These are phyloP conservation scores for Neosilurus mollespiculum DNA, from an alignment of 2,797 vertebrate species.

Conservation along the genomic window DNA sequence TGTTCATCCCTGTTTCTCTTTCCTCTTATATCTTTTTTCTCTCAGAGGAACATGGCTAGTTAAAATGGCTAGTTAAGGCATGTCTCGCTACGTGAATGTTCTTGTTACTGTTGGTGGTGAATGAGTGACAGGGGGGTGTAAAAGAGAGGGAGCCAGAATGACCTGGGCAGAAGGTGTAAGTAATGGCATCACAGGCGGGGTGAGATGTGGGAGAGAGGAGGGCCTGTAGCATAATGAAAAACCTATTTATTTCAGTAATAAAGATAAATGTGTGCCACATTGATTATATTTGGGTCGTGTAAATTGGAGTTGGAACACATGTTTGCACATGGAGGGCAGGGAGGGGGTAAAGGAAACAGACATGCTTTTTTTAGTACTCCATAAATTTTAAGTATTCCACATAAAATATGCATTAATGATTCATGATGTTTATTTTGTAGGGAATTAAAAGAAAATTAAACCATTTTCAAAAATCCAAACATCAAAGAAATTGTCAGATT, in stretches of 20 bases:
- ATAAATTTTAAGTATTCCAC: not conserved
- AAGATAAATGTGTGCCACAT: constrained; percentile 56
- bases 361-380: not conserved
- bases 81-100: constrained; percentile 76
- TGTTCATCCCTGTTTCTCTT: constrained; percentile 64
- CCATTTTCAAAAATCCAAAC: not conserved
- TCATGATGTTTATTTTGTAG: not conserved
- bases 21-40: constrained; percentile 64
- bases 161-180: constrained; percentile 53
- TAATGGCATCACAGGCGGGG: constrained; percentile 51
- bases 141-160: constrained; percentile 47
- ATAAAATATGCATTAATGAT: constrained; percentile 12
- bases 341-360: constrained; percentile 42
- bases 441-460: not conserved
- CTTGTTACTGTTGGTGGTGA: constrained; percentile 80
- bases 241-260: constrained; percentile 58
- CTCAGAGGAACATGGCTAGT: constrained; percentile 80
- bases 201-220: constrained; percentile 23
- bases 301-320: constrained; percentile 53
- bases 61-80: constrained; percentile 84
- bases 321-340: constrained; percentile 37
- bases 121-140: constrained; percentile 79
- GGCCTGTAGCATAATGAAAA: constrained; percentile 56
- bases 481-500: not conserved
- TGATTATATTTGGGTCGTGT: constrained; percentile 56